phyloP scores from a whole-genome alignment of 2,888 invertebrate genomes.

The Chloromyia formosa region DNA sequence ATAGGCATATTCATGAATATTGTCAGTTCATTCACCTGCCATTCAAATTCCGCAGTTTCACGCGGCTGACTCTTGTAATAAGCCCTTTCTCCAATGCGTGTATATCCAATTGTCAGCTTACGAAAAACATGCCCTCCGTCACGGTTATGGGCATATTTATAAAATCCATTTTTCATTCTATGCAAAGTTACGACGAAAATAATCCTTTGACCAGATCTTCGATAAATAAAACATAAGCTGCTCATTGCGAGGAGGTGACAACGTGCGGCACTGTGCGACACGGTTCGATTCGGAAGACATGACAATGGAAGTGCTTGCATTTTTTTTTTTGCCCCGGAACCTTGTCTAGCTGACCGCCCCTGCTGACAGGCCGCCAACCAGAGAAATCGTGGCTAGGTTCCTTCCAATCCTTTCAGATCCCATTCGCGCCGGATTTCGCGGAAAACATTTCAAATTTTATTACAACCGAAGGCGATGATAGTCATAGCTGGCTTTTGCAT shows the following conservation, averaged over 20 bases:
- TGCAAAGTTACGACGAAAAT: background rate
- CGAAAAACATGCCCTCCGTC: too few species aligned
- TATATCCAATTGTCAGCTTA: too few species aligned
- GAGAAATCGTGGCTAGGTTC: too few species aligned
- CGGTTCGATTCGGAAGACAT: too few species aligned
- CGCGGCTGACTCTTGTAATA: too few species aligned
- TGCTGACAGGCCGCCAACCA: too few species aligned
- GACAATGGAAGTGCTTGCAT: background rate
- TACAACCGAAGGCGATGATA: background rate
- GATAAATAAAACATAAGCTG: slow-evolving; percentile 7
- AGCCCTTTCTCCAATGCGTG: too few species aligned
- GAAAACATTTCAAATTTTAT: background rate
- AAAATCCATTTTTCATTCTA: background rate
- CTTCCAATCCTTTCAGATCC: too few species aligned
- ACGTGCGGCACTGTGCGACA: background rate
- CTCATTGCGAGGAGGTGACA: background rate
- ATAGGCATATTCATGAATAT: too few species aligned
- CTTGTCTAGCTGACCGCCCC: background rate
- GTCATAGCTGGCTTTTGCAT: background rate
- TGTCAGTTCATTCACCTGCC: too few species aligned
- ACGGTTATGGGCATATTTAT: too few species aligned
- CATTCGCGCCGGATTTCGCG: background rate
- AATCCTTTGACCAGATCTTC: background rate
- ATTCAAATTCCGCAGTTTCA: too few species aligned
- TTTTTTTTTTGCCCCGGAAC: background rate